Conservation (phyloP, 30 jellyfish, hydroid and myxozoan species). For the Rhopilema esculentum region DNA sequence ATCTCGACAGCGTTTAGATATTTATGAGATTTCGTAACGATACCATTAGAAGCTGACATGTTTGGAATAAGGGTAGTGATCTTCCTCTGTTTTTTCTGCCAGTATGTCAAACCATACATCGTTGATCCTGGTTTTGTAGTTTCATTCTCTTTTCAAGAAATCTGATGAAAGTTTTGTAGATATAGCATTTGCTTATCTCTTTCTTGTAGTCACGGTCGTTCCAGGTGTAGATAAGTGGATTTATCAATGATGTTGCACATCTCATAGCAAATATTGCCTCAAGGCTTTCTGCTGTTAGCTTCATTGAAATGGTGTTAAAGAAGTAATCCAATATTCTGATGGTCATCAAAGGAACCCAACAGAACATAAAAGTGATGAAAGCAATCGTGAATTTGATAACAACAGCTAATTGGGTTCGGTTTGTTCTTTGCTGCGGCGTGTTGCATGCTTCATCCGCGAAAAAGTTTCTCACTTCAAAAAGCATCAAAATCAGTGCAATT, state of each 20-base stretch:
- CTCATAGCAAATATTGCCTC: slow-evolving; percentile 52
- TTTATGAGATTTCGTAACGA: not conserved
- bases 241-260: slow-evolving; percentile 51
- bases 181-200: slow-evolving; percentile 5
- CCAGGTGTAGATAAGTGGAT: slow-evolving; percentile 61
- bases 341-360: slow-evolving; percentile 67
- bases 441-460: not conserved
- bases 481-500: slow-evolving; percentile 23
- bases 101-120: not conserved
- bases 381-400: slow-evolving; percentile 19
- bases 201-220: slow-evolving; percentile 47
- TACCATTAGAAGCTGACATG: not conserved
- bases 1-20: too few relatives aligned
- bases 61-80: too few relatives aligned
- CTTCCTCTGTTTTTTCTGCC: too few relatives aligned
- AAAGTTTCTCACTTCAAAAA: not conserved
- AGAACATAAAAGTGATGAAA: slow-evolving; percentile 34
- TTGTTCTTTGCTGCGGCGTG: not conserved
- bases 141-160: not conserved
- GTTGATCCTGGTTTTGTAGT: not conserved
- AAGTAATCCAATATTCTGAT: slow-evolving; percentile 40
- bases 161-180: not conserved
- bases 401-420: slow-evolving; percentile 12
- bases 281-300: slow-evolving; percentile 3
- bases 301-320: not conserved